A percentile compares a stretch with the other conserved stretches of the same genome.
phyloP scores from a whole-genome alignment of 2,113 vertebrate species.

The Stegostoma tigrinum region DNA sequence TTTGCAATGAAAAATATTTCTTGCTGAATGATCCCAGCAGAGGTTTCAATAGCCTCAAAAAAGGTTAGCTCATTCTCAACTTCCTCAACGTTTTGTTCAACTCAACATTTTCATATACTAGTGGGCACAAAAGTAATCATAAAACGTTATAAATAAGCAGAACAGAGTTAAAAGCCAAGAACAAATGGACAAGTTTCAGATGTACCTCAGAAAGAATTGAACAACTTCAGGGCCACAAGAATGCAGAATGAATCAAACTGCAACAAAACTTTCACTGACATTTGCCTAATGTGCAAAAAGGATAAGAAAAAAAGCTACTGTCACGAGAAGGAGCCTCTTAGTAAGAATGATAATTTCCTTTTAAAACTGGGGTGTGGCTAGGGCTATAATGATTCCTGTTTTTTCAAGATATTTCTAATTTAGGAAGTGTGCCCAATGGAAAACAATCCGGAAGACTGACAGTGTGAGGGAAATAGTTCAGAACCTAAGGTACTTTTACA shows the following conservation, averaged over 20 bases:
- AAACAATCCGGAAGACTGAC: background rate
- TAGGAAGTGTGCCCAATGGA: background rate
- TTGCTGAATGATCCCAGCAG: background rate
- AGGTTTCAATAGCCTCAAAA: background rate
- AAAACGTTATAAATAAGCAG: background rate
- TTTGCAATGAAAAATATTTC: background rate
- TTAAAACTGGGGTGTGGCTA: background rate
- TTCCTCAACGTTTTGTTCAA: background rate
- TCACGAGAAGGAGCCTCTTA: background rate
- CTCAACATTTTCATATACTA: background rate
- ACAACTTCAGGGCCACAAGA: background rate
- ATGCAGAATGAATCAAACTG: background rate
- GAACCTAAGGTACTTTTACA: background rate
- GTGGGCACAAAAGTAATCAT: background rate
- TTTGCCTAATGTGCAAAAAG: background rate
- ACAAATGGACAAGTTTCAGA: background rate
- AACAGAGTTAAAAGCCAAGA: background rate
- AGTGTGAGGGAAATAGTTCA: background rate
- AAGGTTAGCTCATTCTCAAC: background rate
- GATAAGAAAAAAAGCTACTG: background rate
- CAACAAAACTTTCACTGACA: background rate
- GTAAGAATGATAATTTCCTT: background rate
- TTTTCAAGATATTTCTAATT: background rate
- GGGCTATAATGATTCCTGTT: background rate
- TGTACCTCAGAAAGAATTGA: background rate